Base-by-base conservation (phyloP, 2,113 vertebrate species). In the Heterotis niloticus region DNA sequence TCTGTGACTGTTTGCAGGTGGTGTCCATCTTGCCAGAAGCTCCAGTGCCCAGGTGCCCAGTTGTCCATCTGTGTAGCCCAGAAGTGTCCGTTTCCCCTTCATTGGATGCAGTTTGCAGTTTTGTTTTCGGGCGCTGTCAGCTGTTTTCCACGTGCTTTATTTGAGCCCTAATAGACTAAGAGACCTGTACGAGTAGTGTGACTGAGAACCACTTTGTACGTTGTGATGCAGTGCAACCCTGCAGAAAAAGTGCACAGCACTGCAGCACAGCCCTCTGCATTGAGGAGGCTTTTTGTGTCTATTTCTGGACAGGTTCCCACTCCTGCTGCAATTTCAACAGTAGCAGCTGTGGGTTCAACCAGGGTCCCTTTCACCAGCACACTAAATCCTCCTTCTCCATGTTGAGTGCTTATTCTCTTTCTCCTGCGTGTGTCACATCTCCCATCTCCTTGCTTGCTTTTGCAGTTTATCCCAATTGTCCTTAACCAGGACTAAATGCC, bases 281-380 rank as follows among this genome's bases (percentile, higher is more conserved):
- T 56, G 66, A n/a, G 65, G 14, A 17, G 69, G 59, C 62, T 28
- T 79, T 54, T 82, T 79, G 78, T 76, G 75, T 54, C 73, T 75
- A 75, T 79, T 82, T 79, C 80, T 86, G 85, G 80, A 84, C 69
- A 76, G 79, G 80, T 84, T 86, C 85, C 85, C 81, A 77, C 76
- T 81, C 75, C 81, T 84, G 85, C 85, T 86, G 85, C 83, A 86
- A 82, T 81, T 73, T 71, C 81, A 65, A 72, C n/a, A 57, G 71
- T 80, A 76, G 69, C 77, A 68, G 20, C 57, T 57, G 7, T 29
- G n/a, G n/a, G 77, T 51, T 28, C 54, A 24, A 65, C 28, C 66
- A 57, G 57, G 29, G 5, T 2, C 65, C 34, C 79, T 44, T 44
- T 62, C 29, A 75, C 82, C 82, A 64, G 80, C 59, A 67, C 69